Conservation (phyloP, 2,888 invertebrate species). For the Diabrotica balteata region DNA sequence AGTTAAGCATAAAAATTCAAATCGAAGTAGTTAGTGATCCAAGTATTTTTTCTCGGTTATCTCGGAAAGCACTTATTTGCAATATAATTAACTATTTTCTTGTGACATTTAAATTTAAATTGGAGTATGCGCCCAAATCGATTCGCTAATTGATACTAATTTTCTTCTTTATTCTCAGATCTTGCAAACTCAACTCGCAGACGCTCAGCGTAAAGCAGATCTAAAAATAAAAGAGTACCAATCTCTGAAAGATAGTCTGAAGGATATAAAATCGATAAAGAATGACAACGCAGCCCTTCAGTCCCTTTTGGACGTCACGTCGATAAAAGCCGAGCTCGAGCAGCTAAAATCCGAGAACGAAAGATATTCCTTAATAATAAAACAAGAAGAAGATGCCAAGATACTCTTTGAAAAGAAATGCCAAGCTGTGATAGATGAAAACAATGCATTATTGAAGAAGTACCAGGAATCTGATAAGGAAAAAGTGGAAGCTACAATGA, state of each 20-base stretch:
- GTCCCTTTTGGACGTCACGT: conserved; percentile 63
- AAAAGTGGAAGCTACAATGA: conserved; percentile 79
- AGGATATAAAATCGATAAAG: conserved; percentile 58
- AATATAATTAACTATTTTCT: too few relatives aligned
- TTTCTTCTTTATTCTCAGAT: conserved; percentile 49
- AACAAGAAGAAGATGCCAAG: conserved; percentile 60
- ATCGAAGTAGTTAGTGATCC: too few relatives aligned
- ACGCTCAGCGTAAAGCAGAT: conserved; percentile 56
- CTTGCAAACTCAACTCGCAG: conserved; percentile 53
- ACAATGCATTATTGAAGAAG: conserved; percentile 64
- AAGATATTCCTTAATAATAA: conserved; percentile 57
- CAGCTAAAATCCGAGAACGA: conserved; percentile 65
- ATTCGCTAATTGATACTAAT: not conserved
- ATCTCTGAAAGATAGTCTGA: conserved; percentile 62
- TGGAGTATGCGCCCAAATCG: too few relatives aligned
- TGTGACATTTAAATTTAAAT: too few relatives aligned
- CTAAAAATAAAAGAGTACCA: conserved; percentile 58
- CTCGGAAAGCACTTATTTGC: too few relatives aligned
- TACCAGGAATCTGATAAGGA: conserved; percentile 73
- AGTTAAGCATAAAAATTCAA: too few relatives aligned
- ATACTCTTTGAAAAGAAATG: conserved; percentile 60
- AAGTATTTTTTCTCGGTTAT: too few relatives aligned
- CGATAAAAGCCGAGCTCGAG: conserved; percentile 67
- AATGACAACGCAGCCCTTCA: conserved; percentile 55
- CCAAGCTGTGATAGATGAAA: conserved; percentile 62